Conservation (phyloP, 2,888 invertebrate genomes). For the Cerceris ruficornis region DNA sequence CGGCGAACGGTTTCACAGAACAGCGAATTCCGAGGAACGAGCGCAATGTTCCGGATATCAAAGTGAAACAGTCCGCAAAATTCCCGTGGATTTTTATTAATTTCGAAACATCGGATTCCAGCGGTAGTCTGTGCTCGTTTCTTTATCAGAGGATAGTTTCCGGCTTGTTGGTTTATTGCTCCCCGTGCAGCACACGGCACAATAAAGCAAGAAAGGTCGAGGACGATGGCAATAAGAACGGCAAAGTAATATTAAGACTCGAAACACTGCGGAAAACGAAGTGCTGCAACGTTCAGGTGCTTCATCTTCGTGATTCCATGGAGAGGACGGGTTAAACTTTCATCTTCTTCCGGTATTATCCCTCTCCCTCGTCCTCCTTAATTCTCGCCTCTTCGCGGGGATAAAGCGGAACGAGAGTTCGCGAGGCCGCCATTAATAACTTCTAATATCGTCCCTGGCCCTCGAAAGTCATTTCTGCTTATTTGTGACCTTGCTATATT, state of each 20-base stretch:
- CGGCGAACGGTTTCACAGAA: too few species aligned
- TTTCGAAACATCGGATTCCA: neutral
- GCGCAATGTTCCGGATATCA: neutral
- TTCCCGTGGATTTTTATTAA: conserved; percentile 20
- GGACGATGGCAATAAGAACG: conserved; percentile 45
- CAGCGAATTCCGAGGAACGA: too few species aligned
- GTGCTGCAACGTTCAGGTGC: conserved; percentile 39
- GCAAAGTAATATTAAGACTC: conserved; percentile 58
- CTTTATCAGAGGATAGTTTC: conserved; percentile 25
- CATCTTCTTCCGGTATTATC: conserved; percentile 56
- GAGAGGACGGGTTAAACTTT: conserved; percentile 47
- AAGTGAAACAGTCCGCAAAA: conserved; percentile 14
- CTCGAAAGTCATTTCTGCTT: conserved; percentile 53
- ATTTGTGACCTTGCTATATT: conserved; percentile 24
- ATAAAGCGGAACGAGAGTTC: conserved; percentile 38
- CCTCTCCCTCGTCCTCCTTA: conserved; percentile 35
- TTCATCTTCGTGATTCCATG: conserved; percentile 42
- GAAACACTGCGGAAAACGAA: conserved; percentile 49
- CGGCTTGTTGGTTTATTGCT: conserved; percentile 29
- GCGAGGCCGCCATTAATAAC: conserved; percentile 57
- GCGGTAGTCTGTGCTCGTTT: conserved; percentile 13
- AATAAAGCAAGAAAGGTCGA: conserved; percentile 32
- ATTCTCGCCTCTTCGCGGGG: conserved; percentile 35
- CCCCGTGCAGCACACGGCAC: conserved; percentile 16
- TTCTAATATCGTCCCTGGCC: conserved; percentile 46